phyloP scores from a whole-genome alignment of 2,797 vertebrate genomes.

The Ptychadena robeensis region DNA sequence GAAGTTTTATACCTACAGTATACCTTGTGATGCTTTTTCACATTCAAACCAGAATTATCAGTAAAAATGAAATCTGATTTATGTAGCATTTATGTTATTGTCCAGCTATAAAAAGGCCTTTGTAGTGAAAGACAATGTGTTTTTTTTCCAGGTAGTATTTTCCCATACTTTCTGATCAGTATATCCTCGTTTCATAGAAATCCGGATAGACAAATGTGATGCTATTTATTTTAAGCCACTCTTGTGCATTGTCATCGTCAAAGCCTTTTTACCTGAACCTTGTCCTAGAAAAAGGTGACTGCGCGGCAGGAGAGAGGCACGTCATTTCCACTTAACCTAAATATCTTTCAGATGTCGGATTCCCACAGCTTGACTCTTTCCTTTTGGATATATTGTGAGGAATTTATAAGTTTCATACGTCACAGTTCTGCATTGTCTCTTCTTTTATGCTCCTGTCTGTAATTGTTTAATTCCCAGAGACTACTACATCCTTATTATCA shows the following conservation, averaged over 20 bases:
- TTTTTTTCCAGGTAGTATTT: too few relatives aligned
- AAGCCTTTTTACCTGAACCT: not conserved
- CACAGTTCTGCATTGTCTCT: not conserved
- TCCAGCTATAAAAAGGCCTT: not conserved
- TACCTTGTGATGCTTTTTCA: not conserved
- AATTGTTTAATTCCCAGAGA: not conserved
- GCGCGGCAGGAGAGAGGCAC: not conserved
- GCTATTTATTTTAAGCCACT: not conserved
- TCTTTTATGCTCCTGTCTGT: not conserved
- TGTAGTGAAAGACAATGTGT: not conserved
- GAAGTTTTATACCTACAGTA: not conserved
- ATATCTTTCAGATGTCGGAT: not conserved
- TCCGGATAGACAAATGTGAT: not conserved
- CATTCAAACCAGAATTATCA: not conserved
- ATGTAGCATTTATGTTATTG: not conserved
- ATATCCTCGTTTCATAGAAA: conserved; percentile 2
- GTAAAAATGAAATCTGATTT: not conserved
- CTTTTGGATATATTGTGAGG: not conserved
- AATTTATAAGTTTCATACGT: not conserved
- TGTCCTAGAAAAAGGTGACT: not conserved
- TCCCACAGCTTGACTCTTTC: not conserved
- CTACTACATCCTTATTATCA: not conserved
- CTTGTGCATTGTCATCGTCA: not conserved
- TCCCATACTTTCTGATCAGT: not conserved
- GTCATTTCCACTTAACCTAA: not conserved